These are phyloP conservation scores for Uropetala carovei DNA, from an alignment of 2,888 invertebrate species.

Conservation along the genomic window DNA sequence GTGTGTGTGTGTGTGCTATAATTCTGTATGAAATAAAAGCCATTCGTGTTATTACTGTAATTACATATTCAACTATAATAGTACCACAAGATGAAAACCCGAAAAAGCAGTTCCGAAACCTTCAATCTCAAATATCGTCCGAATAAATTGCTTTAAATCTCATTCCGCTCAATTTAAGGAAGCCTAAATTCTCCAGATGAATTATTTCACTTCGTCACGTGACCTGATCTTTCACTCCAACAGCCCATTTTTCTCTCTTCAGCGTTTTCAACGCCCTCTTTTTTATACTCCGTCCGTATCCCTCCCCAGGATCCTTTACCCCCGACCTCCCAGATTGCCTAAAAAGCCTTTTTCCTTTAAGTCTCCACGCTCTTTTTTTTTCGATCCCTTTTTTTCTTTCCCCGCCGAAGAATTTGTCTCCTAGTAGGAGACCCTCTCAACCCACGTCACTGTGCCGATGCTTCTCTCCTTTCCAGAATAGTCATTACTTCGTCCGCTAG, in stretches of 20 bases:
- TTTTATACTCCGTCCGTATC: not conserved
- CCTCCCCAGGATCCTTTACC: not conserved
- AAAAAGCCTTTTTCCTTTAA: not conserved
- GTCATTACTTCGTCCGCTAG: not conserved
- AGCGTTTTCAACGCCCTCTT: not conserved
- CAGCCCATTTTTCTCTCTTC: not conserved
- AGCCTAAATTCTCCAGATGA: not conserved
- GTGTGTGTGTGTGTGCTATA: too few relatives aligned
- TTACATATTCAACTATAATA: too few relatives aligned
- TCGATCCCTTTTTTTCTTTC: not conserved
- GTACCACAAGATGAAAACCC: too few relatives aligned
- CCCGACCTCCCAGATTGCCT: not conserved
- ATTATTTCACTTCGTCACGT: not conserved
- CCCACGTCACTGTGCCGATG: constrained; percentile 6
- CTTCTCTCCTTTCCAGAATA: not conserved
- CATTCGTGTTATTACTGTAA: too few relatives aligned
- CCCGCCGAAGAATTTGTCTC: constrained; percentile 10
- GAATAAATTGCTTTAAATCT: not conserved
- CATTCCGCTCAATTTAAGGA: not conserved
- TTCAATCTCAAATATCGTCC: too few relatives aligned
- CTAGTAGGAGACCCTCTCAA: constrained; percentile 19
- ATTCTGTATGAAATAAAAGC: too few relatives aligned
- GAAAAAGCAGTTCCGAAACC: too few relatives aligned
- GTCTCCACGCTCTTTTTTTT: not conserved
- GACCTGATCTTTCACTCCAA: not conserved